Evolutionary conservation across 1,140 invertebrate genomes (phyloP).

Genomic region (Hyposmocoma kahamanoa): DNA sequence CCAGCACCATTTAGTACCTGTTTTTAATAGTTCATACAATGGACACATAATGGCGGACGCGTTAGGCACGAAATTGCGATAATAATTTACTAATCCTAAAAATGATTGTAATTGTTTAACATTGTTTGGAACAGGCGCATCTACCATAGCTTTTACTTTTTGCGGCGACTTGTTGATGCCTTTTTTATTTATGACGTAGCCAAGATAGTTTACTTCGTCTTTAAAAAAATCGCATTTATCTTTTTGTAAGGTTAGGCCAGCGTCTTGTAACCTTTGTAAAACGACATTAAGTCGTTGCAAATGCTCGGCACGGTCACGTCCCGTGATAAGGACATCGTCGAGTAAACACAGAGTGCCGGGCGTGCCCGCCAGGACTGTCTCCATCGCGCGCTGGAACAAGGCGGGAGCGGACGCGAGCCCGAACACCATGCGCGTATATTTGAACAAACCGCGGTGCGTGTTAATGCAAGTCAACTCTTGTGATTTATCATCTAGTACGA

Average conservation of each 20-base stretch:
- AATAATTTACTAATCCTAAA: too few relatives aligned
- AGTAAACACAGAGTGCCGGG: constrained; percentile 17
- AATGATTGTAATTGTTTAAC: too few relatives aligned
- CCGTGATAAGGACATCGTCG: constrained; percentile 28
- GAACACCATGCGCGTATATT: constrained; percentile 25
- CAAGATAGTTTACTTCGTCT: constrained; percentile 40
- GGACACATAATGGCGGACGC: too few relatives aligned
- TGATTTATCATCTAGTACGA: constrained; percentile 1
- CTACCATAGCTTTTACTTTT: constrained; percentile 47
- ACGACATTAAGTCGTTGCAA: not conserved
- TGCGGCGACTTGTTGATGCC: constrained; percentile 42
- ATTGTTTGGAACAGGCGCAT: too few relatives aligned
- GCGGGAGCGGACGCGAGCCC: constrained; percentile 30
- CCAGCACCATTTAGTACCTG: too few relatives aligned
- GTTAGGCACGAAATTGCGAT: too few relatives aligned
- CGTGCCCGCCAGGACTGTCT: constrained; percentile 28
- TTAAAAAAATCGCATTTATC: constrained; percentile 47
- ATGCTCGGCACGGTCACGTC: constrained; percentile 20
- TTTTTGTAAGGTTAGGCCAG: constrained; percentile 19
- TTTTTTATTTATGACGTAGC: constrained; percentile 35
- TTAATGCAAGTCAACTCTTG: constrained; percentile 16
- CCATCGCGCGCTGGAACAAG: constrained; percentile 35
- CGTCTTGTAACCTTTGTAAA: constrained; percentile 26
- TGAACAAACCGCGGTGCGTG: constrained; percentile 36
- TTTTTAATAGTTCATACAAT: too few relatives aligned